These are phyloP conservation scores for Strigamia transsilvanica DNA, from an alignment of 2,888 invertebrate species.

Conservation along the genomic window DNA sequence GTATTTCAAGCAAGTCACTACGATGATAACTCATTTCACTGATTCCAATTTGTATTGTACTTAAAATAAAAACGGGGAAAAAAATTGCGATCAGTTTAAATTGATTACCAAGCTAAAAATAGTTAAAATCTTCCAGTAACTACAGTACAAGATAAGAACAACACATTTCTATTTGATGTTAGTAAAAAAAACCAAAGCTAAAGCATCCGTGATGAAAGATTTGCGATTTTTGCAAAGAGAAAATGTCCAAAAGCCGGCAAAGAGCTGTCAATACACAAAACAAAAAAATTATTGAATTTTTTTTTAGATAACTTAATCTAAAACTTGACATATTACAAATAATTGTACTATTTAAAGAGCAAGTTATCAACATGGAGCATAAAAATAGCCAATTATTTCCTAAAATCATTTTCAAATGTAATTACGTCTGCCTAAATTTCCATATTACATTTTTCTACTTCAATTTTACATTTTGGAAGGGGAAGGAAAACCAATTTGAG, in stretches of 20 bases:
- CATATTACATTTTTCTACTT: neutral
- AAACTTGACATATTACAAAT: too few species aligned
- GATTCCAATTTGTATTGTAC: conserved; percentile 1
- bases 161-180: conserved; percentile 20
- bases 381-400: too few species aligned
- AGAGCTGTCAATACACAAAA: neutral
- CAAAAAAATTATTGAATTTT: too few species aligned
- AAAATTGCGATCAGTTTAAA: neutral
- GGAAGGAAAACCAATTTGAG: neutral
- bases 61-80: neutral
- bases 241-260: neutral
- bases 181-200: neutral
- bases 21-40: neutral
- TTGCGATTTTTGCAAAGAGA: neutral
- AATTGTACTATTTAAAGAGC: too few species aligned
- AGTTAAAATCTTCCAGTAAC: conserved; percentile 3
- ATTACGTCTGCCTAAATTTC: too few species aligned
- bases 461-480: neutral
- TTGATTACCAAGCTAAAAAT: neutral
- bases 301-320: too few species aligned
- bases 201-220: neutral
- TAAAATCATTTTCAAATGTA: too few species aligned
- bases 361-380: too few species aligned
- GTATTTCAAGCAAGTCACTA: neutral
- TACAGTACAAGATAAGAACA: neutral